Conservation (phyloP, 2,113 vertebrate species). For the Scytalopus superciliaris region DNA sequence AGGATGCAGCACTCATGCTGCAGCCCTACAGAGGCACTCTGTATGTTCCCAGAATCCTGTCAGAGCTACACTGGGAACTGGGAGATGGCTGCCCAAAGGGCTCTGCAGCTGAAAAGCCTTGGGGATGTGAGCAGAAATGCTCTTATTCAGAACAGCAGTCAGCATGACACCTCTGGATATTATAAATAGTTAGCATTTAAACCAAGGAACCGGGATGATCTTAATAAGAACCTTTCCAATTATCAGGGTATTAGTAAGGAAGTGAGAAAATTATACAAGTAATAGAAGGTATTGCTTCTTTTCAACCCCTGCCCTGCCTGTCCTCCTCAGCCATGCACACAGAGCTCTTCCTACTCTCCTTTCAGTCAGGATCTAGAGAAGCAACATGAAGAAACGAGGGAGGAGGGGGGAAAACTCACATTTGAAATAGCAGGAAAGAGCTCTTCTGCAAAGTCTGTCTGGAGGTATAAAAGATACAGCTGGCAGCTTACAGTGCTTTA, state of each 20-base stretch:
- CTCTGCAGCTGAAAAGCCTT: neutral
- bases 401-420: neutral
- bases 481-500: conserved; percentile 8
- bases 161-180: neutral
- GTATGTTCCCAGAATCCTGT: neutral
- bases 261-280: conserved; percentile 11
- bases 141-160: neutral
- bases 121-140: neutral
- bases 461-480: conserved; percentile 12
- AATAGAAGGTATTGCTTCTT: neutral
- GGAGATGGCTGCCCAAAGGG: neutral
- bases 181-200: neutral
- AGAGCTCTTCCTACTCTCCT: neutral
- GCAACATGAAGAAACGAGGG: neutral
- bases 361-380: neutral
- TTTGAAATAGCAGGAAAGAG: conserved; percentile 22
- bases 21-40: conserved; percentile 2
- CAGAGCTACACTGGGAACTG: neutral
- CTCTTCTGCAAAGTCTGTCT: conserved; percentile 1
- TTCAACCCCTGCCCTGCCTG: neutral
- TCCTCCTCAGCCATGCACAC: neutral
- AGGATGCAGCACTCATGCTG: neutral
- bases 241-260: neutral
- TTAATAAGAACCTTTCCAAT: neutral
- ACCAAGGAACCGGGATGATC: neutral